phyloP scores from a whole-genome alignment of 2,797 vertebrate species.

The Diceros bicornis region DNA sequence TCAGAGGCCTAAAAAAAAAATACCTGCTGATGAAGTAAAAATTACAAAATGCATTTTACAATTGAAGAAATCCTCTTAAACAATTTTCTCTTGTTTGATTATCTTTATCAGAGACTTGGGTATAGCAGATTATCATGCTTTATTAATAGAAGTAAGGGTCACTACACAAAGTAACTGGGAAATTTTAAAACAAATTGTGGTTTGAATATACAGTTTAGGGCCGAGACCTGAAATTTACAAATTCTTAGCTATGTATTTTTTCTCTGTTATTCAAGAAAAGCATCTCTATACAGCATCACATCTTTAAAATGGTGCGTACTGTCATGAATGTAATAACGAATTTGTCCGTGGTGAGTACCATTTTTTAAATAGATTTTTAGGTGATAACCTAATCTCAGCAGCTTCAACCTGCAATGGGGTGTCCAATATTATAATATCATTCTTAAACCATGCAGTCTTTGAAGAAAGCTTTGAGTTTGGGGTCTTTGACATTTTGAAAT shows the following conservation, averaged over 20 bases:
- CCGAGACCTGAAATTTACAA: background rate
- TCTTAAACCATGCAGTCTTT: background rate
- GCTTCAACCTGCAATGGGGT: background rate
- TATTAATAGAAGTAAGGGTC: conserved; percentile 71
- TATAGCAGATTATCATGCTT: conserved; percentile 64
- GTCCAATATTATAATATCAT: background rate
- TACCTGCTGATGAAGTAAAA: conserved; percentile 68
- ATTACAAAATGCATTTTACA: conserved; percentile 70
- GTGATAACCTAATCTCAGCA: background rate
- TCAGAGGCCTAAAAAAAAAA: conserved; percentile 48
- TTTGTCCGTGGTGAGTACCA: background rate
- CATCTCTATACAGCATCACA: background rate
- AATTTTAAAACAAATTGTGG: background rate
- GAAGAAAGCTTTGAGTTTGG: background rate
- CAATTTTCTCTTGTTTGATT: conserved; percentile 74
- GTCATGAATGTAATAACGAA: background rate
- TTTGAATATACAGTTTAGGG: background rate
- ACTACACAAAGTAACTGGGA: background rate
- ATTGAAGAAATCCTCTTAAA: conserved; percentile 64
- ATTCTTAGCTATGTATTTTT: background rate
- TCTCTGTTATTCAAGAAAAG: background rate
- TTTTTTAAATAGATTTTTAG: conserved; percentile 22
- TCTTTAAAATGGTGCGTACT: background rate
- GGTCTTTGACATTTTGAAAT: conserved; percentile 45
- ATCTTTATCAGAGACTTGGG: background rate